Base-by-base conservation (phyloP, 2,113 vertebrate species). In the Oryzias woworae region DNA sequence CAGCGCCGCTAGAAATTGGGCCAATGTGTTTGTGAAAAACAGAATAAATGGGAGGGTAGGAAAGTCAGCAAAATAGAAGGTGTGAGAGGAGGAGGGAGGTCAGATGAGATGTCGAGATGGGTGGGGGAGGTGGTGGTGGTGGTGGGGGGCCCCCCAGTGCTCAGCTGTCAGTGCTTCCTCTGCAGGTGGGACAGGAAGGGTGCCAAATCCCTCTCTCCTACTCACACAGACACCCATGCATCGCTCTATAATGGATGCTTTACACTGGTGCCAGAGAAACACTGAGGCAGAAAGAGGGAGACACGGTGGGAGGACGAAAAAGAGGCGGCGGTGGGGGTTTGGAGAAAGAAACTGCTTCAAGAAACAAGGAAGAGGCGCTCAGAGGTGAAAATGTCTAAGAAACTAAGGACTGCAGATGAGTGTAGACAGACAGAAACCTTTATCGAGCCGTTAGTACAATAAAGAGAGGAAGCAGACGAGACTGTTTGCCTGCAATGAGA, bases 131-230 rank as follows among this genome's bases (percentile, higher is more conserved):
- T 66, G 70, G 82, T 67, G 83, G 80, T 73, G 79, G 60, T 62
- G 78, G 75, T 57, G 72, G 78, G 52, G 75, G 23, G 77, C 71
- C 78, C 71, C 87, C 74, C 76, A 65, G 81, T 74, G 81, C 82
- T 92, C 92, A 92, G 91, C 92, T 92, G 91, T 90, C 90, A 84
- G 83, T 68, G 85, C 88, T 93, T 93, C 92, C 92, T 92, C 91
- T 91, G 92, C 92, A 93, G 92, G 92, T 93, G 92, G 91, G 86
- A 81, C 75, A 81, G 70, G 80, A 89, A 69, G 74, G 85, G 86
- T 84, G 91, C 91, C 91, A 93, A 87, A 85, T 90, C 87, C 75
- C 85, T 89, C 83, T 83, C 85, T 85, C 84, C 84, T 74, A 79
- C 85, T 87, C 85, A 91, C 88, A 91, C 86, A 92, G 87, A 89